phyloP scores from a whole-genome alignment of 2,888 invertebrate species.

The Apotomis turbidana region DNA sequence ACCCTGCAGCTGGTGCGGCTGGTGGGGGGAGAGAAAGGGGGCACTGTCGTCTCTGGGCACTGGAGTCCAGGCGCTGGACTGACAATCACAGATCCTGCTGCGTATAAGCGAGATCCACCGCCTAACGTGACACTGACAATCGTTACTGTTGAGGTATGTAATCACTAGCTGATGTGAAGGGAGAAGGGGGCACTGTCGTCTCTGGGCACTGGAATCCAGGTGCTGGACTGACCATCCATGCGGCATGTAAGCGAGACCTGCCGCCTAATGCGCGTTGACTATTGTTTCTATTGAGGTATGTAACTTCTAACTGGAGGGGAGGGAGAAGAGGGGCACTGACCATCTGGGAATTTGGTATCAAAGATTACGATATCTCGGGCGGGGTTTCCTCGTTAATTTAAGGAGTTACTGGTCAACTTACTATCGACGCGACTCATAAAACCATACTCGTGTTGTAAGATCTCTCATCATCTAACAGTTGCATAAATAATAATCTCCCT shows the following conservation, averaged over 20 bases:
- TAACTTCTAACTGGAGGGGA: background rate
- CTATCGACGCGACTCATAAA: no score
- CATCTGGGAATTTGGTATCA: no score
- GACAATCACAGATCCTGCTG: constrained; percentile 92
- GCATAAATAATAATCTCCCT: no score
- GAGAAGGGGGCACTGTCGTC: constrained; percentile 85
- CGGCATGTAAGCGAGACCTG: constrained; percentile 92
- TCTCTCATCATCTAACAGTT: no score
- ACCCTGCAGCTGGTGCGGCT: constrained; percentile 93
- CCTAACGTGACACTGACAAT: constrained; percentile 95
- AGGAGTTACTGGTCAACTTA: no score
- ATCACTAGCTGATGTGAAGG: constrained; percentile 53
- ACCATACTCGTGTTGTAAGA: no score
- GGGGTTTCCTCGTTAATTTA: no score
- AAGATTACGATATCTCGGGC: no score
- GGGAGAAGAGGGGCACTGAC: no score
- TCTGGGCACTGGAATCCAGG: constrained; percentile 92
- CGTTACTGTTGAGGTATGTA: constrained; percentile 92
- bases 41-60: constrained; percentile 90
- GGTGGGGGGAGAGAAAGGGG: constrained; percentile 86
- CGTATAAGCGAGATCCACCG: constrained; percentile 91
- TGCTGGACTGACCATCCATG: constrained; percentile 88
- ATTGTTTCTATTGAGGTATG: constrained; percentile 95
- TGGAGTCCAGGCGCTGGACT: constrained; percentile 91
- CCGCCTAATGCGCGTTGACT: constrained; percentile 93